Evolutionary conservation across 2,113 vertebrate genomes (phyloP).

Genomic region (Oxyruncus cristatus): DNA sequence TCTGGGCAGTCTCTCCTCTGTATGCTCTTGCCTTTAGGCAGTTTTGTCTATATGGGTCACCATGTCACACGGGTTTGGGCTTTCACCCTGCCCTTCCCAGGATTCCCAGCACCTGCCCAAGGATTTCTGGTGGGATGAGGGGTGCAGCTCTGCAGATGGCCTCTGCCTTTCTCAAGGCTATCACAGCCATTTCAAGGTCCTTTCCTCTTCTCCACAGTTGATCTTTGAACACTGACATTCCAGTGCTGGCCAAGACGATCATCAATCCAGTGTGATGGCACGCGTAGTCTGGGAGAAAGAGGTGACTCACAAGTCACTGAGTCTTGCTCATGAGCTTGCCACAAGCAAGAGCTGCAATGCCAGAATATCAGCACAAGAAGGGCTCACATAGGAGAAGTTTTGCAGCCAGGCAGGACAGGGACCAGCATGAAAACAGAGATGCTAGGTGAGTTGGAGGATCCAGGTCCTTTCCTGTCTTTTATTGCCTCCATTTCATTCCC

Average conservation of each 20-base stretch:
- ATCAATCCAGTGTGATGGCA: too few species aligned
- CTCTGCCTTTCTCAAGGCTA: neutral
- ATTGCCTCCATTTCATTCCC: neutral
- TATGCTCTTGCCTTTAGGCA: neutral
- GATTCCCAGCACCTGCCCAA: neutral
- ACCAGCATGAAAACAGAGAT: neutral
- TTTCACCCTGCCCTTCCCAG: neutral
- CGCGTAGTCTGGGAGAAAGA: neutral
- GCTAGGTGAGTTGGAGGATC: neutral
- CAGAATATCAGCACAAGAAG: neutral
- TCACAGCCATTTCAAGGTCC: neutral
- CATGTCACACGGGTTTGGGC: neutral
- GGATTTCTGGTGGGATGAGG: fast-evolving
- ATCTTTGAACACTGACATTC: neutral
- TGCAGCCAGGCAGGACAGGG: neutral
- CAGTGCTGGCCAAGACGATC: neutral
- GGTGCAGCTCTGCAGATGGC: neutral
- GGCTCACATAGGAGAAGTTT: neutral
- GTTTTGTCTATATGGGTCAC: neutral
- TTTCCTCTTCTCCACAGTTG: neutral
- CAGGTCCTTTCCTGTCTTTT: neutral
- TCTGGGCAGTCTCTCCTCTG: neutral
- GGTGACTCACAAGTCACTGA: neutral
- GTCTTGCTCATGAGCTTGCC: neutral
- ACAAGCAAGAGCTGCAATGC: neutral